Evolutionary conservation across 2,888 invertebrate genomes (phyloP), one percentile per base, ranked within the genome.

Genomic region (Clanis bilineata): DNA sequence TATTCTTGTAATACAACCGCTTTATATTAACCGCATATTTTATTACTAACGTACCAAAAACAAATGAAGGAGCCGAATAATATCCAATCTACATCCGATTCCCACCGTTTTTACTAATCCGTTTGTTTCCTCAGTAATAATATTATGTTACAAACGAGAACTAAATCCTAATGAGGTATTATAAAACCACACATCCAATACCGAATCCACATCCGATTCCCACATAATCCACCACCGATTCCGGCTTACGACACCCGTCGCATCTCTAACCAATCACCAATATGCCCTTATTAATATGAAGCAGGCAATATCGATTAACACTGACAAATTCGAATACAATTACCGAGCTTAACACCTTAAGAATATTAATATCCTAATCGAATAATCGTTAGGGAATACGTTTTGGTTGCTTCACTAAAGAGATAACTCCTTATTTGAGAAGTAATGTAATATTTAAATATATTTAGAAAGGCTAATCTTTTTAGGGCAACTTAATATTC

Each of bases 311-410:
- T 54, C 70, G 64, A 64, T 64, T 68, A 72, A 67, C 64, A 60
- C 66, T 66, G 67, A 74, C 73, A 73, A 74, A 74, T 74, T 69
- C 56, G 62, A 59, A 62, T 54, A 54, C 45, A 62, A 62, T 59
- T 56, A 56, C 56, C 38, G 23, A 36, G 56, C 54, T 56, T 38
- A 59, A 59, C 63, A 67, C 69, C 62, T 63, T 65, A 61, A 61
- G 75, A 73, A 74, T 74, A 67, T 73, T 67, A 68, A 73, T 72
- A 63, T 25, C 23, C 66, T 69, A 66, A 41, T 41, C 1, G 64
- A 67, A 70, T 69, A 68, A 69, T 68, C 67, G 44, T 59, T 45
- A 44, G 25, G 28, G 47, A 58, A 51, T 44, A 44, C 15, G 41
- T 28, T 51, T 23, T 7, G 5, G 51, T 39, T 21, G 25, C 25